A percentile compares a stretch with the other conserved stretches of the same genome.
These are phyloP conservation scores for Tachystola acroxantha DNA, from an alignment of 2,888 invertebrate species.

Conservation along the genomic window DNA sequence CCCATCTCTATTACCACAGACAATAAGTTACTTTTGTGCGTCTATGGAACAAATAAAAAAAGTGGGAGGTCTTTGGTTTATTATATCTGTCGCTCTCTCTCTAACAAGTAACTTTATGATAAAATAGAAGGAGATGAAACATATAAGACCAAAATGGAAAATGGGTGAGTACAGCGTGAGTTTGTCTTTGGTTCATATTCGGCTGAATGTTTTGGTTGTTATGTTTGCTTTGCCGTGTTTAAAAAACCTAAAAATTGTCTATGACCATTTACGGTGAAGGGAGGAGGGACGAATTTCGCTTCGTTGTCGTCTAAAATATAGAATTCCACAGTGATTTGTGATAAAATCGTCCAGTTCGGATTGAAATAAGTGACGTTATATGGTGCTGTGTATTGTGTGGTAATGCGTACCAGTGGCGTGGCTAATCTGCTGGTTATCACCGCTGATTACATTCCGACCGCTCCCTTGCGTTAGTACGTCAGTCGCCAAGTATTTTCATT, in stretches of 20 bases:
- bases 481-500: slow-evolving; percentile 70
- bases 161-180: too few relatives aligned
- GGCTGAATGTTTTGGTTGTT: too few relatives aligned
- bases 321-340: slow-evolving; percentile 58
- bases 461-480: slow-evolving; percentile 72
- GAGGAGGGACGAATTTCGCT: slow-evolving; percentile 66
- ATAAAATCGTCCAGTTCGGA: slow-evolving; percentile 45
- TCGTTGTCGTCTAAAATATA: slow-evolving; percentile 66
- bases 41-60: neutral
- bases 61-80: too few relatives aligned
- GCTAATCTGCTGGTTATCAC: slow-evolving; percentile 32
- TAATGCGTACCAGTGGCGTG: slow-evolving; percentile 36
- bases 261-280: slow-evolving; percentile 63
- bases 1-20: neutral
- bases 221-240: neutral
- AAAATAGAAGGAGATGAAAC: too few relatives aligned
- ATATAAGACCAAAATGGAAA: too few relatives aligned
- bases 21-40: neutral
- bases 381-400: slow-evolving; percentile 44
- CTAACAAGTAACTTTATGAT: too few relatives aligned
- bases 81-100: too few relatives aligned
- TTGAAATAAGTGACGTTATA: slow-evolving; percentile 52
- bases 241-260: slow-evolving; percentile 34
- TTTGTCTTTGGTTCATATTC: too few relatives aligned
- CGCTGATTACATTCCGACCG: slow-evolving; percentile 65